Evolutionary conservation across 2,888 invertebrate species (phyloP).

Genomic region (Bombylius major): DNA sequence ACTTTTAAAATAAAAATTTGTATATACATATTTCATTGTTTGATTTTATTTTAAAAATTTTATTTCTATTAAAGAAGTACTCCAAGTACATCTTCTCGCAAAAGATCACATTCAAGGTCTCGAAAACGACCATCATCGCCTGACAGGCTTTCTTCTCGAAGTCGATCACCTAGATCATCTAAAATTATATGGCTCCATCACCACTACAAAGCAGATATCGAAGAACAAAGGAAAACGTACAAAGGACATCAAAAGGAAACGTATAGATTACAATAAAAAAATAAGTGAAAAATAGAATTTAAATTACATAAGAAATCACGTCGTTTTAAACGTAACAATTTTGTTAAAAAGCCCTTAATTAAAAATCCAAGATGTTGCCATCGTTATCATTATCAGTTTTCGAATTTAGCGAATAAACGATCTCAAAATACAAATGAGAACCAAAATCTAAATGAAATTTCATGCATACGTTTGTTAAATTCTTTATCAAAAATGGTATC

Average conservation of each 20-base stretch:
- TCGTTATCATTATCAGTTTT: too few species aligned
- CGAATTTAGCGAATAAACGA: too few species aligned
- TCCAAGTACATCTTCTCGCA: conserved; percentile 12
- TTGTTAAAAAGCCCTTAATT: too few species aligned
- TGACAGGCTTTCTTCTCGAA: conserved; percentile 29
- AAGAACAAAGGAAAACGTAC: conserved; percentile 33
- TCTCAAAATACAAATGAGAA: too few species aligned
- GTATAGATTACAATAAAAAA: conserved; percentile 60
- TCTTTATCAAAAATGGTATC: background rate
- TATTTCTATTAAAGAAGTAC: conserved; percentile 20
- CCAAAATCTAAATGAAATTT: background rate
- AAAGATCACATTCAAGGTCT: conserved; percentile 29
- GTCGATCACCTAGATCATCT: conserved; percentile 27
- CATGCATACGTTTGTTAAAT: background rate
- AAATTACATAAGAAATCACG: background rate
- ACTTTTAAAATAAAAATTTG: background rate
- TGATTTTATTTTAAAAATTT: background rate
- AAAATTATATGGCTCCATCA: conserved; percentile 21
- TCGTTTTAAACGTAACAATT: too few species aligned
- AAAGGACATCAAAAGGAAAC: conserved; percentile 35
- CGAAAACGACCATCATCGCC: conserved; percentile 36
- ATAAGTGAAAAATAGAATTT: conserved; percentile 44
- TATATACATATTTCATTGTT: too few species aligned
- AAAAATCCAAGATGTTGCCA: too few species aligned
- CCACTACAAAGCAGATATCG: conserved; percentile 25